A percentile compares a stretch with the other conserved stretches of the same genome.
Evolutionary conservation across 2,797 vertebrate genomes (phyloP).

Genomic region (Calcarius lapponicus): DNA sequence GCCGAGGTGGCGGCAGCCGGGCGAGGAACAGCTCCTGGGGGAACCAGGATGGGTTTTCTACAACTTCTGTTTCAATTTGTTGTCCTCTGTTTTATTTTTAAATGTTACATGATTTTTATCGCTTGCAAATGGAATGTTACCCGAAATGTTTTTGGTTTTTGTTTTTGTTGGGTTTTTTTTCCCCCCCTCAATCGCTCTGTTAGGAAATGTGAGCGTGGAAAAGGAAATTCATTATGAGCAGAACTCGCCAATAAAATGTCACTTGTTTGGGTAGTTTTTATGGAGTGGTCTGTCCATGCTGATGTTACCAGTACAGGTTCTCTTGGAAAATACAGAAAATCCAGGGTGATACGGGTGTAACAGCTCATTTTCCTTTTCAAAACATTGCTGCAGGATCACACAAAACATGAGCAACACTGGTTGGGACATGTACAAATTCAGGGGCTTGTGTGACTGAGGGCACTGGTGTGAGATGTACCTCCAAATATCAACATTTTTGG

Average conservation of each 20-base stretch:
- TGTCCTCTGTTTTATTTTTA: neutral
- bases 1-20: neutral
- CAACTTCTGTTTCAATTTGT: neutral
- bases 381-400: neutral
- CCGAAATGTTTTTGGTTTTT: neutral
- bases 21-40: neutral
- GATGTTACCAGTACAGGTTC: neutral
- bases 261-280: conserved; percentile 34
- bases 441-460: neutral
- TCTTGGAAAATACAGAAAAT: neutral
- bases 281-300: conserved; percentile 6
- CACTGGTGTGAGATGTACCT: neutral
- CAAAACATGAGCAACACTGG: rapidly evolving
- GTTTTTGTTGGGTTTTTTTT: neutral
- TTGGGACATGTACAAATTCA: neutral
- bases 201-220: neutral
- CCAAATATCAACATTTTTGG: neutral
- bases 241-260: conserved; percentile 57
- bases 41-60: neutral
- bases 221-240: conserved; percentile 8
- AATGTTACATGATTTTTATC: neutral
- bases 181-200: neutral
- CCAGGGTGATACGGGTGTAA: neutral
- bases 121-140: conserved; percentile 44
- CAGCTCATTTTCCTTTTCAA: neutral